phyloP scores from a whole-genome alignment of 2,888 invertebrate genomes.

The Malachius bipustulatus region DNA sequence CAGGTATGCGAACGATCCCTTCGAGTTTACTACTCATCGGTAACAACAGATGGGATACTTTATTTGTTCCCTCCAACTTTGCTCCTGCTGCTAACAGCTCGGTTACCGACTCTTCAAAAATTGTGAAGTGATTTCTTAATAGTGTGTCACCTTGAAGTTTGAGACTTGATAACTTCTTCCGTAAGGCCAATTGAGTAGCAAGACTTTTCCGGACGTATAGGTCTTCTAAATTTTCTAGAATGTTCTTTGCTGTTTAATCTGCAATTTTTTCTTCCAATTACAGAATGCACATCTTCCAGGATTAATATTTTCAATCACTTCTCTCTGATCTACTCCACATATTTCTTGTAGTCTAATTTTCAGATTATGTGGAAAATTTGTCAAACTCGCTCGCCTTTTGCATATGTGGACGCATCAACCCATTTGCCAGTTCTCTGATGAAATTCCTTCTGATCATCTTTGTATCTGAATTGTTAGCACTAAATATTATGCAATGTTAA shows the following conservation, averaged over 20 bases:
- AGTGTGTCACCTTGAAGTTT: not conserved
- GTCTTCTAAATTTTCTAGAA: not conserved
- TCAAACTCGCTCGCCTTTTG: no score
- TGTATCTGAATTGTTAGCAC: no score
- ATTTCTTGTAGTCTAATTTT: no score
- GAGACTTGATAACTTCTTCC: not conserved
- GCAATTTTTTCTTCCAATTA: no score
- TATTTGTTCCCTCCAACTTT: not conserved
- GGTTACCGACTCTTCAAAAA: not conserved
- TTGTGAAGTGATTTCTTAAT: not conserved
- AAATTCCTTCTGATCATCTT: conserved; percentile 3
- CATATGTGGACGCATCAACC: not conserved
- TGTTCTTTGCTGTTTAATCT: not conserved
- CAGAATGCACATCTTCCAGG: no score
- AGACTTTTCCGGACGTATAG: conserved; percentile 1
- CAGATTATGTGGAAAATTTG: no score
- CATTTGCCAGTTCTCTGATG: not conserved
- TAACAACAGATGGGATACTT: conserved; percentile 4
- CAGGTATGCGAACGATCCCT: no score
- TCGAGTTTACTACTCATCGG: not conserved
- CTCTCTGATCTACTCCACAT: no score
- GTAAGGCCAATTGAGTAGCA: not conserved
- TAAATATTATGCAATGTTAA: no score
- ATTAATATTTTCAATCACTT: no score
- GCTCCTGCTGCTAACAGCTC: conserved; percentile 4